Evolutionary conservation across 1,140 invertebrate species (phyloP).

Genomic region (Penaeus indicus): DNA sequence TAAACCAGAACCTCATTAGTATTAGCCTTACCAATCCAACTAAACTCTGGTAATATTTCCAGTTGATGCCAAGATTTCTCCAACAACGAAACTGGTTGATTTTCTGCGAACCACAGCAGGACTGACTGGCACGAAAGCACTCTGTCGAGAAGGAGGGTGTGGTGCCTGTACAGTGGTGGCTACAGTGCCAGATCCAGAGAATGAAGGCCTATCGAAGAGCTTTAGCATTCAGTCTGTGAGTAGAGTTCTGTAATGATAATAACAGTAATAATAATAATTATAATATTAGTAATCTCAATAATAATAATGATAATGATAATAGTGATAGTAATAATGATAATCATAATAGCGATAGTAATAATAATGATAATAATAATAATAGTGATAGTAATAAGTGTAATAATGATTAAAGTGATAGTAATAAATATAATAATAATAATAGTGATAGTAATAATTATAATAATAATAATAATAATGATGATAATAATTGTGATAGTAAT

Average conservation of each 20-base stretch:
- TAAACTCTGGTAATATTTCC: neutral
- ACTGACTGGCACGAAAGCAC: slow-evolving; percentile 67
- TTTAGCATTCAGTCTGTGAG: slow-evolving; percentile 71
- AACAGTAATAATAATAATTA: neutral
- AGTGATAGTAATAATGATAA: too few species aligned
- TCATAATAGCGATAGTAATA: neutral
- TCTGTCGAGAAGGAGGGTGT: slow-evolving; percentile 86
- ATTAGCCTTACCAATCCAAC: too few species aligned
- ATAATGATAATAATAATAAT: neutral
- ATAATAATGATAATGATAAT: too few species aligned
- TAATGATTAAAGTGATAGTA: too few species aligned
- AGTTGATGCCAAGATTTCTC: slow-evolving; percentile 55
- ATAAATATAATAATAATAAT: too few species aligned
- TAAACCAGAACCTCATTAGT: too few species aligned
- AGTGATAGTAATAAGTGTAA: too few species aligned
- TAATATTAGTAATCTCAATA: neutral
- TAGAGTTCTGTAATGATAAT: slow-evolving; percentile 65
- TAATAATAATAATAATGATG: too few species aligned
- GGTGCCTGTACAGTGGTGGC: slow-evolving; percentile 83
- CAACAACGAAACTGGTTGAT: slow-evolving; percentile 58
- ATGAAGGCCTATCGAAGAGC: slow-evolving; percentile 66
- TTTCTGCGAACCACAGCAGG: slow-evolving; percentile 56
- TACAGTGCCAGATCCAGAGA: slow-evolving; percentile 73
- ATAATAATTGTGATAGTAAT: too few species aligned
- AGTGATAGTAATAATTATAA: too few species aligned